phyloP scores from a whole-genome alignment of 2,113 vertebrate species.

The Pollimyrus isidori region DNA sequence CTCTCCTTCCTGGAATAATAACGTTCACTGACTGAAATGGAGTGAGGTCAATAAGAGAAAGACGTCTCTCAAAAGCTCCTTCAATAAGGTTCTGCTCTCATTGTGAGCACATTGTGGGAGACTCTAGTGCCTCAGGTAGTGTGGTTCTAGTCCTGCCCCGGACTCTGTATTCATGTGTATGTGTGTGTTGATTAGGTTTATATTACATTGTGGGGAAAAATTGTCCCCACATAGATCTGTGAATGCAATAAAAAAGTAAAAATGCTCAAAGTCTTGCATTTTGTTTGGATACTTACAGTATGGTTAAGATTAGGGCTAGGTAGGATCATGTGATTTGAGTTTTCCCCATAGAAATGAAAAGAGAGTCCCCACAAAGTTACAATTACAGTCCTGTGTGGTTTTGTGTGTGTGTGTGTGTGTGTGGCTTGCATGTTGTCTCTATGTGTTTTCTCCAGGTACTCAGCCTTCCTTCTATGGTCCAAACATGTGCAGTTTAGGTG shows the following conservation, averaged over 20 bases:
- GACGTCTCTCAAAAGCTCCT: neutral
- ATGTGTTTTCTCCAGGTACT: neutral
- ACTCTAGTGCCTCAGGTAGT: neutral
- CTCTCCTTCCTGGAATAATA: neutral
- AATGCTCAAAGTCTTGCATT: no score
- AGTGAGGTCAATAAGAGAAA: neutral
- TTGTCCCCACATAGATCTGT: no score
- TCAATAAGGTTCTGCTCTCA: neutral
- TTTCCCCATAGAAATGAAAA: no score
- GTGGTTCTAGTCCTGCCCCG: neutral
- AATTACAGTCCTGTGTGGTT: neutral
- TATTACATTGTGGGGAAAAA: no score
- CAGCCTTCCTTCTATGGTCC: neutral
- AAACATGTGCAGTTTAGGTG: neutral
- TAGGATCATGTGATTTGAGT: no score
- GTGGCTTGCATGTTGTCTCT: neutral
- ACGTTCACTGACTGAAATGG: neutral
- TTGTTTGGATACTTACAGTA: no score
- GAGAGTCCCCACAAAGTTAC: no score
- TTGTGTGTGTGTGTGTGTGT: neutral
- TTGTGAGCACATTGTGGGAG: neutral
- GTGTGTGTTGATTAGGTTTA: neutral
- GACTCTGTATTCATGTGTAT: neutral
- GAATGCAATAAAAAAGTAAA: no score
- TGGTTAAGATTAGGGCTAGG: no score